A percentile compares a stretch with the other conserved stretches of the same genome.
These are phyloP conservation scores for Calephelis virginiensis DNA, from an alignment of 1,140 invertebrate species.

Conservation along the genomic window DNA sequence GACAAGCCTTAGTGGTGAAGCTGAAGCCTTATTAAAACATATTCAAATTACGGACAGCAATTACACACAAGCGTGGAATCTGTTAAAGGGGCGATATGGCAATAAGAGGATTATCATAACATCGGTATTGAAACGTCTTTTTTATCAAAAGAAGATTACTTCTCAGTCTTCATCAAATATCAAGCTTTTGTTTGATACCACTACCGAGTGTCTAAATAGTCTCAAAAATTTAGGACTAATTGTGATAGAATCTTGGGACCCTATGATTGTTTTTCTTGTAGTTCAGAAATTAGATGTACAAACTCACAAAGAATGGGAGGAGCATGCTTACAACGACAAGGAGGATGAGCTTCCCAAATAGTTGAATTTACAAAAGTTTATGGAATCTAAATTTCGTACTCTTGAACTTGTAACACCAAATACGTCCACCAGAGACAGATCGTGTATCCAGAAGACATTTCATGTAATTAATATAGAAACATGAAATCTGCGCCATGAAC, in stretches of 20 bases:
- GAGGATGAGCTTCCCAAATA: conserved; percentile 34
- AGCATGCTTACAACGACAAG: conserved; percentile 27
- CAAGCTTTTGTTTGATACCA: conserved; percentile 41
- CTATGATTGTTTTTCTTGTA: conserved; percentile 40
- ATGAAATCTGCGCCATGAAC: neutral
- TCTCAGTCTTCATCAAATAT: conserved; percentile 36
- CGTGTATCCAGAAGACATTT: neutral
- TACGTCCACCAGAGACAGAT: neutral
- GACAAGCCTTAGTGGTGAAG: conserved; percentile 40
- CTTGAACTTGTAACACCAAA: conserved; percentile 31
- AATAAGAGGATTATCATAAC: conserved; percentile 50
- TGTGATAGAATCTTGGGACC: conserved; percentile 42
- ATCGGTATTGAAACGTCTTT: conserved; percentile 47
- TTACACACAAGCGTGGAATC: conserved; percentile 50
- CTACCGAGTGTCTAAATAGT: conserved; percentile 41
- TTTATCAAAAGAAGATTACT: conserved; percentile 33
- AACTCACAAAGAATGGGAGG: conserved; percentile 45
- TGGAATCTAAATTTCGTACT: conserved; percentile 38
- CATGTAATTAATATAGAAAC: neutral
- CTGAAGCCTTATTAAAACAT: conserved; percentile 40
- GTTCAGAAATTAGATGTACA: conserved; percentile 40
- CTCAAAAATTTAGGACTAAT: conserved; percentile 37
- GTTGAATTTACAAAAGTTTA: conserved; percentile 37
- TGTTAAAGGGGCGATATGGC: conserved; percentile 53
- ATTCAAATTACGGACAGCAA: conserved; percentile 47